Conservation (phyloP, 2,113 vertebrate genomes). For the Toxotes jaculatrix region DNA sequence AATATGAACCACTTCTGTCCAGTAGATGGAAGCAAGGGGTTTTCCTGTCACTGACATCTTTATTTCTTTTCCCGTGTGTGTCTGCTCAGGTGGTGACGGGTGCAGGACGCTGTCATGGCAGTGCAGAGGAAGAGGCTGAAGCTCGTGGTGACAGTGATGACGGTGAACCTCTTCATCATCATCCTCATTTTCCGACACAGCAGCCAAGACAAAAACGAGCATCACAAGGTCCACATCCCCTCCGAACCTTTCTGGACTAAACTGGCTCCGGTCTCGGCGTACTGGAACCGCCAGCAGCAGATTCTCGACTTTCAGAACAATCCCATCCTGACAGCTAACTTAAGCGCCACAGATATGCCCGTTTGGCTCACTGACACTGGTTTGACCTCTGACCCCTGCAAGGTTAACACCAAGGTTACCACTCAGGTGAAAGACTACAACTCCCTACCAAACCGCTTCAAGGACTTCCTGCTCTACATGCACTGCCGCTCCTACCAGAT, state of each 20-base stretch:
- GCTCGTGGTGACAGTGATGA: slow-evolving; percentile 76
- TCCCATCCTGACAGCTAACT: slow-evolving; percentile 51
- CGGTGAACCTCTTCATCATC: slow-evolving; percentile 83
- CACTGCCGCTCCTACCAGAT: slow-evolving; percentile 85
- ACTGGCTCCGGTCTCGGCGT: slow-evolving; percentile 67
- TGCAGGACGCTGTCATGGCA: slow-evolving; percentile 73
- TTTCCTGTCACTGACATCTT: not conserved
- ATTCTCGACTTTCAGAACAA: slow-evolving; percentile 78
- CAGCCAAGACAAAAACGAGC: slow-evolving; percentile 66
- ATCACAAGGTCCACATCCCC: slow-evolving; percentile 65
- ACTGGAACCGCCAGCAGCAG: slow-evolving; percentile 89
- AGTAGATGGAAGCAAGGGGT: not conserved
- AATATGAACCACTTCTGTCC: too few species aligned
- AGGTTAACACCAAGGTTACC: slow-evolving; percentile 65
- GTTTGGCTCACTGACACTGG: slow-evolving; percentile 71
- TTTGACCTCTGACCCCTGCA: slow-evolving; percentile 62
- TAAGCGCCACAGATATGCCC: slow-evolving; percentile 5
- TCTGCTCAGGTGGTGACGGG: slow-evolving; percentile 62
- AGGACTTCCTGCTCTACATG: slow-evolving; percentile 87
- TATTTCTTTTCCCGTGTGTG: not conserved
- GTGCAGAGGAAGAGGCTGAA: slow-evolving; percentile 76
- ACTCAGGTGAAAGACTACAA: slow-evolving; percentile 84
- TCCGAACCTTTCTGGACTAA: slow-evolving; percentile 80
- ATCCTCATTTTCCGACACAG: slow-evolving; percentile 77
- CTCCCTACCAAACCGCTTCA: slow-evolving; percentile 83